Conservation (phyloP, 2,888 invertebrate species). For the Dasypolia templi region DNA sequence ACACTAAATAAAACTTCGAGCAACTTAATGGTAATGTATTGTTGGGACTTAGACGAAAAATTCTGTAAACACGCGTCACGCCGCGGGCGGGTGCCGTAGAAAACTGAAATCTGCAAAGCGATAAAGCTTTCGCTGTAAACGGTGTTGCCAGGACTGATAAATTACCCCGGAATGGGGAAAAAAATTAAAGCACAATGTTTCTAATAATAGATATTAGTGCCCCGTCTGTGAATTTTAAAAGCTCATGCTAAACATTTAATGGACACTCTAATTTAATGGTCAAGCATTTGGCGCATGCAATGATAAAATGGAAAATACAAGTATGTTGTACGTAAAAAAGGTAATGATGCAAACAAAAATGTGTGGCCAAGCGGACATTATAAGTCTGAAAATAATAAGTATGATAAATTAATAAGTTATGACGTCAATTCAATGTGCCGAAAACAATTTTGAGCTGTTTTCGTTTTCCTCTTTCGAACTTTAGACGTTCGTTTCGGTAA, state of each 20-base stretch:
- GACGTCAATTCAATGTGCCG: conserved; percentile 38
- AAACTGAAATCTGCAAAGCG: conserved; percentile 76
- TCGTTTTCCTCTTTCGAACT: background rate
- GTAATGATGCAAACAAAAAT: background rate
- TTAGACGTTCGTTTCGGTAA: background rate
- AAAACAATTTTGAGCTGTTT: conserved; percentile 24
- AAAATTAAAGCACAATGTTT: background rate
- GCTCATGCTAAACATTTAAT: background rate
- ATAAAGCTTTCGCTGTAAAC: conserved; percentile 66
- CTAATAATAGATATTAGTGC: background rate
- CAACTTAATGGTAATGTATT: conserved; percentile 52
- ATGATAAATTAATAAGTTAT: conserved; percentile 17
- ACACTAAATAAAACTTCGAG: conserved; percentile 48
- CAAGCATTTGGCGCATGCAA: background rate
- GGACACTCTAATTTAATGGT: background rate
- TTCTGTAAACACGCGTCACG: conserved; percentile 52
- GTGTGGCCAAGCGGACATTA: background rate
- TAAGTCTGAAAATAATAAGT: conserved; percentile 10
- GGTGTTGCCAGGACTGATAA: conserved; percentile 58
- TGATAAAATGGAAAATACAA: background rate
- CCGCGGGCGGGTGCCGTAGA: conserved; percentile 77
- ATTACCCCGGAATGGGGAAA: conserved; percentile 34
- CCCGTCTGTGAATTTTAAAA: background rate
- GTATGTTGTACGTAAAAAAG: background rate
- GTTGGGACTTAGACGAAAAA: conserved; percentile 39